These are phyloP conservation scores for Labia minor DNA, from an alignment of 2,888 invertebrate species.

Conservation along the genomic window DNA sequence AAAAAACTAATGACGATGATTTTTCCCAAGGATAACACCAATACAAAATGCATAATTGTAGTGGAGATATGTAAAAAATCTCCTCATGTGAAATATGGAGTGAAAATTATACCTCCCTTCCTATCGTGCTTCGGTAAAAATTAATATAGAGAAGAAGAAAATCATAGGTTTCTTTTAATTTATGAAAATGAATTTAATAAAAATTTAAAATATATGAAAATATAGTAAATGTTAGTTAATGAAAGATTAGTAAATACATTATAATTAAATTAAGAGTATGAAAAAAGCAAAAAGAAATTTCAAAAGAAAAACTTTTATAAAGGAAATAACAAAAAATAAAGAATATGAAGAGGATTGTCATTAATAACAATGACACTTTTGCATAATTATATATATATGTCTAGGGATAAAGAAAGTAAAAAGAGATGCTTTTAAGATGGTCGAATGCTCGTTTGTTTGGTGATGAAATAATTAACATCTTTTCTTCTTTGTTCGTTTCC, in stretches of 20 bases:
- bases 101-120: too few relatives aligned
- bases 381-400: not conserved
- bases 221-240: not conserved
- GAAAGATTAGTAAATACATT: not conserved
- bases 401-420: not conserved
- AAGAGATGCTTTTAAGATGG: not conserved
- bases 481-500: not conserved
- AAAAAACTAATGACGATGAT: too few relatives aligned
- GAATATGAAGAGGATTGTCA: not conserved
- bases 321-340: not conserved
- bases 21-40: too few relatives aligned
- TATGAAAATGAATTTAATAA: too few relatives aligned
- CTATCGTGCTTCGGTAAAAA: too few relatives aligned
- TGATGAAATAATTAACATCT: conserved; percentile 8
- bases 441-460: not conserved
- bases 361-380: not conserved
- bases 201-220: too few relatives aligned
- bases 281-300: not conserved
- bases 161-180: too few relatives aligned
- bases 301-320: not conserved
- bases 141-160: too few relatives aligned
- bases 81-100: too few relatives aligned
- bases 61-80: too few relatives aligned
- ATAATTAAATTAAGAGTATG: not conserved
- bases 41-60: too few relatives aligned